Evolutionary conservation across 2,888 invertebrate genomes (phyloP), one percentile per base, ranked within the genome.

Genomic region (Agrotis segetum): DNA sequence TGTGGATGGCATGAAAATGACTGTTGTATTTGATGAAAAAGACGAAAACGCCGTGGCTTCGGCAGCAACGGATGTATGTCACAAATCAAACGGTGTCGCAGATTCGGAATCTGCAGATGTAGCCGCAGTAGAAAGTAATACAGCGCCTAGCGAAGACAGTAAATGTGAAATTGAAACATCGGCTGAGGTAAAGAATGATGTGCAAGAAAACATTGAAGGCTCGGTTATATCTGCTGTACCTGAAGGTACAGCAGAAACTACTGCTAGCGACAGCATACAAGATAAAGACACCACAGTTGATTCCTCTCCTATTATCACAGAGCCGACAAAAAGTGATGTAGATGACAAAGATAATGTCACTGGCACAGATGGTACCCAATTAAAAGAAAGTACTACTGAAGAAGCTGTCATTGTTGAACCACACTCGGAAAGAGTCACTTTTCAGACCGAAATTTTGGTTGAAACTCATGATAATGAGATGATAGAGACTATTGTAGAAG

Each of bases 371-470:
- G 64, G 56, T 17, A 64, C 47, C 52, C 71, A 74, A 52, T 47
- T 74, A 21, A 72, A 77, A 66, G 85, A 85, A 40, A 62, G 75
- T 63, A 64, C 79, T 46, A 86, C 84, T 74, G 88, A 84, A 79
- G 80, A 88, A 71, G 85, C 86, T 67, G 84, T 81, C 63, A 79
- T 77, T 68, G 80, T 83, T 40, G 89, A 90, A 64, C 56, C 77
- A 50, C 72, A 73, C 58, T 81, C 78, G 53, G 92, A 92, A 34
- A 87, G 85, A 83, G 91, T 93, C 49, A 89, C 88, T 72, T 95
- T 95, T 88, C 90, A 95, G 84, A 96, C 96, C 61, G 95, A 96
- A 89, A 90, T 96, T 79, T 82, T 95, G 55, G 89, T 96, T 75
- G 96, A 96, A 87, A 88, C 92, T 60, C 92, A 92, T 91, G 90